Evolutionary conservation across 2,888 invertebrate genomes (phyloP).

Genomic region (Synanthedon myopaeformis): DNA sequence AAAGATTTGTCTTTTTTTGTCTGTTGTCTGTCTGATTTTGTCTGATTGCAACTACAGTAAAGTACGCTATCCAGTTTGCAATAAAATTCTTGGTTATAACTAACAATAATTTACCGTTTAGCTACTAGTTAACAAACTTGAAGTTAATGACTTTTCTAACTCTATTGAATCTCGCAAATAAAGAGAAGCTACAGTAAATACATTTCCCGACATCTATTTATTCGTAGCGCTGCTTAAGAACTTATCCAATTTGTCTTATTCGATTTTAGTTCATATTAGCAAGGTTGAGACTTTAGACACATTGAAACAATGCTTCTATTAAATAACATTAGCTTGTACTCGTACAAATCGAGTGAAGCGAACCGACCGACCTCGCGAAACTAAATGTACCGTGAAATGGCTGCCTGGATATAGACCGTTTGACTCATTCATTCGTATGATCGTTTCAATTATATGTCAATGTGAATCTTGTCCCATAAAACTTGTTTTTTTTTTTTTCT

Average conservation of each 20-base stretch:
- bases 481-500: too few relatives aligned
- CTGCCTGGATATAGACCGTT: slow-evolving; percentile 24
- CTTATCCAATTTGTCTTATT: neutral
- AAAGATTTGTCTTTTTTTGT: too few relatives aligned
- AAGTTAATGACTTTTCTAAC: too few relatives aligned
- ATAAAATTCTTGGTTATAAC: too few relatives aligned
- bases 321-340: slow-evolving; percentile 27
- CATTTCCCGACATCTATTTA: neutral
- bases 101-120: too few relatives aligned
- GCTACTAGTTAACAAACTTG: too few relatives aligned
- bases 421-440: slow-evolving; percentile 24
- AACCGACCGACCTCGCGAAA: slow-evolving; percentile 4
- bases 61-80: too few relatives aligned
- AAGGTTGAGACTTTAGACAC: neutral
- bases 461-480: too few relatives aligned
- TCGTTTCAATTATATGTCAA: neutral
- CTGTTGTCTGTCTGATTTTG: too few relatives aligned
- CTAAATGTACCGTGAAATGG: slow-evolving; percentile 35
- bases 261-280: neutral
- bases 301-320: slow-evolving; percentile 5
- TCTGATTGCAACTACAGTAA: too few relatives aligned
- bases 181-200: too few relatives aligned
- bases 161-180: too few relatives aligned
- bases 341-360: slow-evolving; percentile 31
- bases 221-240: neutral